phyloP scores from a whole-genome alignment of 2,888 invertebrate species.

The Heliconius ismenius region DNA sequence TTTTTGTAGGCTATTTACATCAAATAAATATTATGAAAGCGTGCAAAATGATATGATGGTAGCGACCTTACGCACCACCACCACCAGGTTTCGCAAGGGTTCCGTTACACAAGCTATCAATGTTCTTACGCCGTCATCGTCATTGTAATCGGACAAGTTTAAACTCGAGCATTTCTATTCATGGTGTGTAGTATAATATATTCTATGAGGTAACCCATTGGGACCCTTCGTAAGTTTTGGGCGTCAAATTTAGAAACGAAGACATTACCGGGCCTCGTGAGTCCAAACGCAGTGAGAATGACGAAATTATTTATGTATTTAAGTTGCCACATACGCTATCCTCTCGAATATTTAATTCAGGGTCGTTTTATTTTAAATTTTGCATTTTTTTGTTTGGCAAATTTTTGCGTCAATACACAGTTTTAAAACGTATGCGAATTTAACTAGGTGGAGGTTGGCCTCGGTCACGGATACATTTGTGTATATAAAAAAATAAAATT shows the following conservation, averaged over 20 bases:
- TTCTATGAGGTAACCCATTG: conserved; percentile 35
- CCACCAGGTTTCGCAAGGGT: conserved; percentile 58
- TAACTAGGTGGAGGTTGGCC: conserved; percentile 15
- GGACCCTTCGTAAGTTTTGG: conserved; percentile 38
- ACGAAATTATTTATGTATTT: conserved; percentile 40
- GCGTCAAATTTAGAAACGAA: conserved; percentile 32
- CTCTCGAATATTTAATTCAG: conserved; percentile 43
- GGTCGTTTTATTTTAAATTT: conserved; percentile 38
- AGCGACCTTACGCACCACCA: conserved; percentile 73
- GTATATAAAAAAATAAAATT: too few species aligned
- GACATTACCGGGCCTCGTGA: conserved; percentile 11
- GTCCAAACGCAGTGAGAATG: conserved; percentile 25
- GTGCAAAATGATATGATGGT: conserved; percentile 74
- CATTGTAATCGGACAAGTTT: conserved; percentile 54
- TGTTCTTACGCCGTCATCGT: conserved; percentile 51
- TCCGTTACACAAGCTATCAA: conserved; percentile 58
- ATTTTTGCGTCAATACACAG: conserved; percentile 35
- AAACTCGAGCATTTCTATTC: conserved; percentile 51
- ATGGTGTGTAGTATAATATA: conserved; percentile 41
- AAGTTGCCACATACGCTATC: conserved; percentile 41
- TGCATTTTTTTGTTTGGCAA: conserved; percentile 41
- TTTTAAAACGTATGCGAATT: conserved; percentile 37
- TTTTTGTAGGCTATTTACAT: conserved; percentile 49
- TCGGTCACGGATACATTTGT: background rate
- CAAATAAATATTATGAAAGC: conserved; percentile 68